Conservation (phyloP, 2,888 invertebrate species). For the Mycogona germanica region DNA sequence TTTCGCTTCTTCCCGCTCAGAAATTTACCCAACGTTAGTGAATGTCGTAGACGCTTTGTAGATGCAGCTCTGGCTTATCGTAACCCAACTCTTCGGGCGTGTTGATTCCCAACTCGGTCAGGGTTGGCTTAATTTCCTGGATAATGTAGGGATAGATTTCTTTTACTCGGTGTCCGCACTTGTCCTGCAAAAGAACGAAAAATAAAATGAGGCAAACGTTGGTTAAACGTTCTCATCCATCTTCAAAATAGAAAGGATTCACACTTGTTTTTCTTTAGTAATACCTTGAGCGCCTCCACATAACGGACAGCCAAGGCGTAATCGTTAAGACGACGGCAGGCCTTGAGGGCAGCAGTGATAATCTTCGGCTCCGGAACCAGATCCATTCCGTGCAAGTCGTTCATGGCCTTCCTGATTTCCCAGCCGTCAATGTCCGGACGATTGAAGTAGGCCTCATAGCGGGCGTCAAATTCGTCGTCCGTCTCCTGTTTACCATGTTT, state of each 20-base stretch:
- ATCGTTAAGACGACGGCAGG: constrained; percentile 89
- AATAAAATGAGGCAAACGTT: constrained; percentile 5
- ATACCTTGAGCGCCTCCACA: constrained; percentile 70
- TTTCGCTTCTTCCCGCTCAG: too few relatives aligned
- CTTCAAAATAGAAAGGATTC: background rate
- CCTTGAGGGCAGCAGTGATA: constrained; percentile 70
- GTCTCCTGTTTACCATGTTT: constrained; percentile 41
- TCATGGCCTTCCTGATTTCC: constrained; percentile 87
- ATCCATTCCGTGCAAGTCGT: constrained; percentile 79
- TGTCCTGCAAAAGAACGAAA: constrained; percentile 44
- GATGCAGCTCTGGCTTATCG: constrained; percentile 89
- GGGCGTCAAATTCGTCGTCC: constrained; percentile 72
- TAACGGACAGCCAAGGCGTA: constrained; percentile 84
- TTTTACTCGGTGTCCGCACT: constrained; percentile 59
- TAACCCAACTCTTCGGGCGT: constrained; percentile 94
- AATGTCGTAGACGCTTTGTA: constrained; percentile 58
- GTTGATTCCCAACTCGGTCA: constrained; percentile 82
- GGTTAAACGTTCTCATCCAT: background rate
- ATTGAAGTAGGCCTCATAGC: constrained; percentile 73
- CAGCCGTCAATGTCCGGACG: constrained; percentile 82
- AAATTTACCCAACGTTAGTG: too few relatives aligned
- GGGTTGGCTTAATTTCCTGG: constrained; percentile 81
- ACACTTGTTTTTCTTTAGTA: background rate
- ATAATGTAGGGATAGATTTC: constrained; percentile 78
- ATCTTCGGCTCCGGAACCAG: constrained; percentile 85